Evolutionary conservation across 2,797 vertebrate genomes (phyloP), one percentile per base, ranked within the genome.

Genomic region (Micromesistius poutassou): DNA sequence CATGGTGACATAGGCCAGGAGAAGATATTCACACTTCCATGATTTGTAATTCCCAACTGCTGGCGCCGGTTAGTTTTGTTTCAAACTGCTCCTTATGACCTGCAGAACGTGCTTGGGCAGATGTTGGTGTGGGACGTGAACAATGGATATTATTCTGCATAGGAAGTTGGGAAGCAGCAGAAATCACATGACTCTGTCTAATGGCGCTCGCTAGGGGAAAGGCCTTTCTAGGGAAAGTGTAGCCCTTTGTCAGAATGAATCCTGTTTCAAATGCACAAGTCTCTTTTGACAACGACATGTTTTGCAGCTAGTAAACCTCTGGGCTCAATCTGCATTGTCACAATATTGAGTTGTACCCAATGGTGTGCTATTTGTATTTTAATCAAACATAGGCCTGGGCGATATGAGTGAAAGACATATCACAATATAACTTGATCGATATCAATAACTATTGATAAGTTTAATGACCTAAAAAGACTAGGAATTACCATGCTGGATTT

Each of bases 121-220:
- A 74, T 73, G 78, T 85, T 76, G 77, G 73, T 66, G 62, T 46
- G 30, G 25, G 75, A 50, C 19, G 9, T 75, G 76, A 82, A 89
- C 80, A 90, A 85, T 74, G 73, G 77, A 79, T 75, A 83, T 85
- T 86, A 84, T 87, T 87, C 84, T 85, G 72, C 13, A 55, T 22
- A 81, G 75, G 75, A 89, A 77, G 71, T 79, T 71, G 2, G 19
- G 82, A 82, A 76, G 28, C 68, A 22, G 74, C 33, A 38, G 71
- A 13, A 25, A 12, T 78, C 80, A 71, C 77, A 75, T 82, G 81
- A 66, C 31, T 66, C n/a, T 12, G 28, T 62, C 25, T 28, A 68
- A 28, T 28, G 62, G 25, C 3, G n/a, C 62, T 28, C 10, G n/a
- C 62, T 25, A 68, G 2, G 25, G 25, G 25, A 68, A 68, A 68